These are phyloP conservation scores for Bugula neritina DNA, from an alignment of 2,888 invertebrate species.

Conservation along the genomic window DNA sequence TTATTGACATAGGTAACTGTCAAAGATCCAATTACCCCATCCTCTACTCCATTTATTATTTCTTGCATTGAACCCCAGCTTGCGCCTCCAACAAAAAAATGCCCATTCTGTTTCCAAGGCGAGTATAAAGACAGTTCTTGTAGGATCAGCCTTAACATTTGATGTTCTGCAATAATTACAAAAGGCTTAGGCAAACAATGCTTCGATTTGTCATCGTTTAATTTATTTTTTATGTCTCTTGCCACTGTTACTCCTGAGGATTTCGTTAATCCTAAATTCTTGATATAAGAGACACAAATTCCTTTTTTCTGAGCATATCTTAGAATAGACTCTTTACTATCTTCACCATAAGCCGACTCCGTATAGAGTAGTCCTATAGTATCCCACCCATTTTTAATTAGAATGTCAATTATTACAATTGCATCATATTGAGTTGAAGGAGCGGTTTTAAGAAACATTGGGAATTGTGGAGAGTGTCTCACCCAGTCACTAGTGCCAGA, in stretches of 20 bases:
- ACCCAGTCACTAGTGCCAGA: constrained; percentile 41
- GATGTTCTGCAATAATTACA: constrained; percentile 1
- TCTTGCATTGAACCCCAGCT: constrained; percentile 27
- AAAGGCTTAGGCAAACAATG: not conserved
- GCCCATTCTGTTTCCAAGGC: not conserved
- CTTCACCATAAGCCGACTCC: constrained; percentile 42
- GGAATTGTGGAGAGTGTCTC: constrained; percentile 39
- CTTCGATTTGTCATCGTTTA: not conserved
- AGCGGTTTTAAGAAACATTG: constrained; percentile 43
- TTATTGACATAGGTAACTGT: too few relatives aligned
- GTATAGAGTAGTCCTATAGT: constrained; percentile 42
- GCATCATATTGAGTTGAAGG: constrained; percentile 44
- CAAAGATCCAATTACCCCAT: too few relatives aligned
- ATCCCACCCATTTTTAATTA: constrained; percentile 38
- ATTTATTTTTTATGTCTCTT: too few relatives aligned
- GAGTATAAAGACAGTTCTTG: not conserved
- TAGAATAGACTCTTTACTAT: constrained; percentile 37
- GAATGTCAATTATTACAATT: constrained; percentile 37
- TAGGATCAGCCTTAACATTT: not conserved
- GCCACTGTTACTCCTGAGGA: too few relatives aligned
- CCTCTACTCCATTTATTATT: too few relatives aligned
- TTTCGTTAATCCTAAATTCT: too few relatives aligned
- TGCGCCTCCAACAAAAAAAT: constrained; percentile 28
- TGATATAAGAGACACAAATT: constrained; percentile 41
- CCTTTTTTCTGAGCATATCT: constrained; percentile 33